phyloP scores from a whole-genome alignment of 2,888 invertebrate species.

The Orchesellides sinensis region DNA sequence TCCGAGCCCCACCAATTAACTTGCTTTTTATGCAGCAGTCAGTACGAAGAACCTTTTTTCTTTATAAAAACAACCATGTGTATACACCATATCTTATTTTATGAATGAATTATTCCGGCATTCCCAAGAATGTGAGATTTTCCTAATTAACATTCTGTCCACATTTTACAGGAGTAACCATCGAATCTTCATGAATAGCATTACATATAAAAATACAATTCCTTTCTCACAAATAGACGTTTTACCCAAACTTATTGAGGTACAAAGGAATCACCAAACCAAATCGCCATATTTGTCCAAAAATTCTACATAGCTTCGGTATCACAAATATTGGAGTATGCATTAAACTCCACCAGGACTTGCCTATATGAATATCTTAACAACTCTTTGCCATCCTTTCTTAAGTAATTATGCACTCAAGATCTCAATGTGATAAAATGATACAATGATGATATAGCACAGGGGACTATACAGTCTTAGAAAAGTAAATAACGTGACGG shows the following conservation, averaged over 20 bases:
- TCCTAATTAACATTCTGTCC: neutral
- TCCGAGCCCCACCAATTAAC: neutral
- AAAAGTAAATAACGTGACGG: constrained; percentile 58
- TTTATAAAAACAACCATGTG: neutral
- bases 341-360: neutral
- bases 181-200: neutral
- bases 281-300: no score
- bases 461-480: constrained; percentile 47
- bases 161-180: neutral
- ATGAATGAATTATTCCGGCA: neutral
- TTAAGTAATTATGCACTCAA: neutral
- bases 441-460: neutral
- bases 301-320: no score
- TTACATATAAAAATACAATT: neutral
- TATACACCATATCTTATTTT: neutral
- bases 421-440: neutral
- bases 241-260: neutral
- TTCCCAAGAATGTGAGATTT: neutral
- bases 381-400: neutral
- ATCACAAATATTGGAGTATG: neutral
- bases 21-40: neutral
- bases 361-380: neutral
- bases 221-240: no score
- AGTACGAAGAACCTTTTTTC: neutral
- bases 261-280: neutral